Evolutionary conservation across 2,113 vertebrate species (phyloP), one percentile per base, ranked within the genome.

Genomic region (Mystacornis crossleyi): DNA sequence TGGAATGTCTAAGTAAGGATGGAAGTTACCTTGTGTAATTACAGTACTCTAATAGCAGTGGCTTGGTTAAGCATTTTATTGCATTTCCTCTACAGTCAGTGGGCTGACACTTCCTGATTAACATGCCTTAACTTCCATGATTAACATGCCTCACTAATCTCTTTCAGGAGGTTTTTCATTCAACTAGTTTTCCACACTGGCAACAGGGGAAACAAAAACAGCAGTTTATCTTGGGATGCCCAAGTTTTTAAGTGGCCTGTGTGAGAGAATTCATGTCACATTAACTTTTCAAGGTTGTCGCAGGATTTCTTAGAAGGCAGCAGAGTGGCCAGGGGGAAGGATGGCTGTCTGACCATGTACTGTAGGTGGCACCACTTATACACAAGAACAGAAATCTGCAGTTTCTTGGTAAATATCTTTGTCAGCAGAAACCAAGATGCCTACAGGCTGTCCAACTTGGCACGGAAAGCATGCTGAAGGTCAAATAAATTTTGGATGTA

Each of bases 401-500:
- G 28, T 62, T 50, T 50, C 72, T 36, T 79, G 19, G 81, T 85
- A 92, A 93, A 86, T 40, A 45, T 61, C 84, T 95, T 84, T 80
- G 72, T 90, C 62, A 85, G 70, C 72, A 93, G 88, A 94, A 96
- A 84, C 18, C 60, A 79, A 60, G 50, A 87, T 61, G 60, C 18
- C 95, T 73, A 69, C 64, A 93, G 55, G 70, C 42, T 90, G 48
- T 34, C 85, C 2, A 2, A 74, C 34, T 74, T 92, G 74, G 91
- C 87, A 84, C 3, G 0, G 70, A 91, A 91, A 75, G 23, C 69
- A 82, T 62, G 88, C 42, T 60, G 70, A 92, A 96, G 81, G 93
- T 96, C 60, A 75, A 83, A 93, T 62, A 93, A 93, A 95, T 93
- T 91, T 89, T 90, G 75, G 71, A 93, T 82, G 55, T 45, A 29